Evolutionary conservation across 1,140 invertebrate species (phyloP).

Genomic region (Nasonia giraulti): DNA sequence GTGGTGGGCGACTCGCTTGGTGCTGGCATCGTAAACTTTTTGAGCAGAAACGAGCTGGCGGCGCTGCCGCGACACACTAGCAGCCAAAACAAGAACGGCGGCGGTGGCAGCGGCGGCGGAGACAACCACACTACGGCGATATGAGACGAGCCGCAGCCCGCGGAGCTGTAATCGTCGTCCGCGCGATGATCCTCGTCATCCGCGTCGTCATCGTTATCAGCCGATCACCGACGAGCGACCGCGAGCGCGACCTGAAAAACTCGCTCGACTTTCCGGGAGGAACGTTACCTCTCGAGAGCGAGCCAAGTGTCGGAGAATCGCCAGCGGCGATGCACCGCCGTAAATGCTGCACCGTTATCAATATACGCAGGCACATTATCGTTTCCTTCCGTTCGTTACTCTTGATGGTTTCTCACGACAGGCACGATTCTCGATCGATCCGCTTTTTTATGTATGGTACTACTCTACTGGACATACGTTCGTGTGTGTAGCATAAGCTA

Average conservation of each 20-base stretch:
- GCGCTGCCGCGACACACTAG: constrained; percentile 58
- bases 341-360: not conserved
- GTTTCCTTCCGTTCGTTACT: not conserved
- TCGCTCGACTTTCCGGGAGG: not conserved
- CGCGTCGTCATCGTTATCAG: not conserved
- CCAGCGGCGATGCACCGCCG: not conserved
- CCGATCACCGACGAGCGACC: not conserved
- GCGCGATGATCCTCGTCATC: not conserved
- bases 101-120: not conserved
- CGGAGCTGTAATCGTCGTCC: constrained; percentile 42
- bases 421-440: no score
- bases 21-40: constrained; percentile 88
- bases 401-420: not conserved
- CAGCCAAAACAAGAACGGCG: not conserved
- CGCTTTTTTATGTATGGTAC: not conserved
- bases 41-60: constrained; percentile 83
- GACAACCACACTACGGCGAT: constrained; percentile 45
- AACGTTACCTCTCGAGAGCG: not conserved
- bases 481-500: not conserved
- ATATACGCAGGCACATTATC: no score
- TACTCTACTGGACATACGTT: no score
- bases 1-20: constrained; percentile 91
- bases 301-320: not conserved
- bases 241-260: not conserved
- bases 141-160: constrained; percentile 40